Evolutionary conservation across 2,888 invertebrate species (phyloP), one percentile per base, ranked within the genome.

Genomic region (Saturnia pavonia): DNA sequence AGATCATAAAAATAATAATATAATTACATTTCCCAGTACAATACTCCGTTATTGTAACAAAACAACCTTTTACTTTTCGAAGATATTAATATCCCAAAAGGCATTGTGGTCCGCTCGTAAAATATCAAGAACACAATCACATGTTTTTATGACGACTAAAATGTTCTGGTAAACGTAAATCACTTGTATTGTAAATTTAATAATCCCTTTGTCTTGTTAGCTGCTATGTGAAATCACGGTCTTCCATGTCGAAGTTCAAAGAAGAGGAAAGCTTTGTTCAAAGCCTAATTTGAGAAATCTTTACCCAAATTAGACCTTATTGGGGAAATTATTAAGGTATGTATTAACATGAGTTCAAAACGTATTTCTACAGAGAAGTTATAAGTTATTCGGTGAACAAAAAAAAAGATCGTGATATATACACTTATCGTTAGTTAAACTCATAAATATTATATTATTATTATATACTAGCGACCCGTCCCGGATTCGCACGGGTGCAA

Each of bases 31-130:
- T 57, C 54, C 1, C 2, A 4, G 11, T 14, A 14, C 25, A 57
- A 57, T 4, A 57, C 9, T 11, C 25, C 25, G 25, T 57, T 57
- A 14, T 57, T 25, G 25, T 57, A 54, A 57, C 57, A 25, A 19
- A 57, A 57, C 57, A 57, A 57, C 22, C 57, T 57, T 57, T 54
- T n/a, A 54, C 54, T 54, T 22, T 54, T 9, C 25, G 25, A 57
- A 57, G 57, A 27, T 0, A 57, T 57, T 25, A 57, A 57, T 25
- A 25, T 12, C 19, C 25, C 25, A 25, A 57, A 25, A 25, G 57
- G 57, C 25, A 57, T 25, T 57, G 25, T 57, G 22, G 57, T 11
- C 25, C 57, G 25, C 57, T 25, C 25, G 22, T 57, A 25, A 57
- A 57, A 27, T 57, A 25, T 25, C 57, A 25, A 57, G 57, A 57